Percentiles rank a stretch among this genome's conserved stretches.
These are phyloP conservation scores for Pinctada fucata DNA, from an alignment of 2,888 invertebrate genomes.

Conservation along the genomic window DNA sequence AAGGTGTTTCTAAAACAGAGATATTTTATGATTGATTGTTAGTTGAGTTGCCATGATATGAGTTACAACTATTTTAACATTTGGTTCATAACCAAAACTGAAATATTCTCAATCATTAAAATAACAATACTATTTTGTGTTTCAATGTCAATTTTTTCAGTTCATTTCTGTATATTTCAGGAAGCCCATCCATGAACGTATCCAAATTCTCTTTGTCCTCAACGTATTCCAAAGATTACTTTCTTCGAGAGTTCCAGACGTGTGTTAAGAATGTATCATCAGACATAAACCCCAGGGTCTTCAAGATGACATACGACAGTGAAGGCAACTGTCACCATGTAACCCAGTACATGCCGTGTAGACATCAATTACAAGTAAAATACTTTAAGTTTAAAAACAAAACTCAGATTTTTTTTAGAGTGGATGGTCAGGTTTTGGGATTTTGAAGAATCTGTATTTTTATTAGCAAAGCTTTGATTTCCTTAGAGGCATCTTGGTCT, in stretches of 20 bases:
- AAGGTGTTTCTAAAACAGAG: too few relatives aligned
- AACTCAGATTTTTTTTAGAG: neutral
- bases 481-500: too few relatives aligned
- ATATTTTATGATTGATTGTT: too few relatives aligned
- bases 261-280: constrained; percentile 75
- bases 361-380: constrained; percentile 58
- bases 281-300: constrained; percentile 59
- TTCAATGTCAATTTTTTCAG: too few relatives aligned
- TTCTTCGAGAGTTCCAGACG: constrained; percentile 79
- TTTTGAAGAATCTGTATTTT: too few relatives aligned
- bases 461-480: too few relatives aligned
- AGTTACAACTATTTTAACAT: too few relatives aligned
- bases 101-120: too few relatives aligned
- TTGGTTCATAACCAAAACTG: too few relatives aligned
- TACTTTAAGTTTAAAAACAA: neutral
- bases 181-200: constrained; percentile 81
- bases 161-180: constrained; percentile 51
- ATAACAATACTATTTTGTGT: too few relatives aligned
- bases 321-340: constrained; percentile 51
- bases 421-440: neutral
- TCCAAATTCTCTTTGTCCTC: constrained; percentile 71
- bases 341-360: constrained; percentile 58
- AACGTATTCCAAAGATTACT: constrained; percentile 77
- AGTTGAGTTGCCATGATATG: too few relatives aligned
- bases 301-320: constrained; percentile 59